Evolutionary conservation across 2,113 vertebrate genomes (phyloP).

Genomic region (Gymnorhina tibicen): DNA sequence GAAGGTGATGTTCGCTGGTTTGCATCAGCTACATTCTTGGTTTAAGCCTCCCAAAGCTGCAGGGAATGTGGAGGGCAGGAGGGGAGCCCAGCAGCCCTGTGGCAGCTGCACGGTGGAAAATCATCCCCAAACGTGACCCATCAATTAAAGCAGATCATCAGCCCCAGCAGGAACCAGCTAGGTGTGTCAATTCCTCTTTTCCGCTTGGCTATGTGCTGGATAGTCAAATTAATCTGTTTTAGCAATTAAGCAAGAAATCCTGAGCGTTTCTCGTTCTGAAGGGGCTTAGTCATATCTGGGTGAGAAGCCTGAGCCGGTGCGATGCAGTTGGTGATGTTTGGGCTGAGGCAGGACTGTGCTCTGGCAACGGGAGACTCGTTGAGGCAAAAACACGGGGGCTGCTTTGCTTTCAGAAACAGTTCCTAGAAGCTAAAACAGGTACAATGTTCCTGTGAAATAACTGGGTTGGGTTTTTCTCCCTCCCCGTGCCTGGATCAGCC

Average conservation of each 20-base stretch:
- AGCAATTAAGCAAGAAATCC: slow-evolving; percentile 13
- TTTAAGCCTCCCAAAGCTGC: background rate
- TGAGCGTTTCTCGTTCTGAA: background rate
- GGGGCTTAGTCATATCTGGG: slow-evolving; percentile 16
- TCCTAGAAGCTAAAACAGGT: background rate
- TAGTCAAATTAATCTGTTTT: slow-evolving; percentile 23
- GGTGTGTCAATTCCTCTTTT: slow-evolving; percentile 35
- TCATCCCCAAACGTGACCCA: background rate
- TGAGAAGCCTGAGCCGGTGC: background rate
- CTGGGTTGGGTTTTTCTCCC: background rate
- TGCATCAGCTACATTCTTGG: background rate
- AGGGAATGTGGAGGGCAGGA: background rate
- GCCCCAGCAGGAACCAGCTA: slow-evolving; percentile 9
- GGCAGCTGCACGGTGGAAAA: background rate
- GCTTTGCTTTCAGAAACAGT: background rate
- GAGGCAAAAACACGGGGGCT: background rate
- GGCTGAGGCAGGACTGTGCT: background rate
- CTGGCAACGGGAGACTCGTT: background rate
- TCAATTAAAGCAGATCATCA: background rate
- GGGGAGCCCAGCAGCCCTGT: background rate
- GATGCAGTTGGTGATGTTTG: background rate
- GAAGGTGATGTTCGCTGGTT: background rate
- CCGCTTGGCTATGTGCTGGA: background rate
- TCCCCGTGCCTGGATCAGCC: background rate
- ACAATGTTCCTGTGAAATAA: background rate